Evolutionary conservation across 2,888 invertebrate species (phyloP), one percentile per base, ranked within the genome.

Genomic region (Cactoblastis cactorum): DNA sequence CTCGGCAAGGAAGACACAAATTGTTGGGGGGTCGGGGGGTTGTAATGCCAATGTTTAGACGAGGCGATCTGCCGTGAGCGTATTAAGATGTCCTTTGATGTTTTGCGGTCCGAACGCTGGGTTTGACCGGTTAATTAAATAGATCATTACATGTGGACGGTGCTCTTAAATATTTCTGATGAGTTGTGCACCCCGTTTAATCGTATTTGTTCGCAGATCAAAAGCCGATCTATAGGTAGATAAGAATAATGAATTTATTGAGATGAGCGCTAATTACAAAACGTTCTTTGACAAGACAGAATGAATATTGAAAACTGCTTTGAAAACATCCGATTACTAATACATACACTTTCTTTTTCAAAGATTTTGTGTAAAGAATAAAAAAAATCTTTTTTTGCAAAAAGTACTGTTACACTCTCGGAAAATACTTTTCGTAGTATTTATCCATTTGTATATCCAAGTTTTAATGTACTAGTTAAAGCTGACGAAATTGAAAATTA

Each of bases 61-160:
- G 68, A 69, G 83, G 76, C 81, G 82, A 82, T 83, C 80, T 80
- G 80, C 83, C 83, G 73, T 74, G 80, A 80, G 83, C 82, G 81
- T 81, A 83, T 84, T 84, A 82, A 82, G 83, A 82, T 80, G 78
- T 77, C 78, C 85, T 88, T 88, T 88, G 87, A 87, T 83, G 84
- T 85, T 81, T 71, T 79, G 82, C 73, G 77, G 79, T 75, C 69
- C 71, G 64, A 72, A 67, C n/a, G n/a, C 72, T 69, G 73, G 74
- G 74, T 77, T 74, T 79, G 83, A 76, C 80, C 81, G 71, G 77
- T 77, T 82, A 82, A 83, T 83, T 80, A 83, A 80, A 81, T 76
- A 78, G 73, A 77, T 80, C 74, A 71, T 66, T 66, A 64, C 61
- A 57, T 43, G 28, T 43, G 73, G 71, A 69, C 75, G 75, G 66